Conservation (phyloP, 2,888 invertebrate genomes). For the Listrodromus nycthemerus region DNA sequence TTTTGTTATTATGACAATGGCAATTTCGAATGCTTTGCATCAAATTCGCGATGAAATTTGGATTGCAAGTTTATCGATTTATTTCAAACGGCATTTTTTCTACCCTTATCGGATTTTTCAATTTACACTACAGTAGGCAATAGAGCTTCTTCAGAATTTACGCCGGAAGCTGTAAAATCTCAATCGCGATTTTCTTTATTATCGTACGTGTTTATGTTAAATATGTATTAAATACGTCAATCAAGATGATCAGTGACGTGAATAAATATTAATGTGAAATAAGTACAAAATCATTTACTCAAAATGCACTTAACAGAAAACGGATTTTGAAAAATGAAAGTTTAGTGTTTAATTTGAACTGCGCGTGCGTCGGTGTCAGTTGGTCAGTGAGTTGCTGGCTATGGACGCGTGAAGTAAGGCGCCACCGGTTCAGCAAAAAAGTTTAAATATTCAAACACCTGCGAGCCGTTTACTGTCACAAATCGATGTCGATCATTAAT, state of each 20-base stretch:
- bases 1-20: no score
- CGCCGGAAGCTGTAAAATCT: not conserved
- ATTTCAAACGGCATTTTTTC: not conserved
- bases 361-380: not conserved
- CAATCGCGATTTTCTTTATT: not conserved
- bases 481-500: not conserved
- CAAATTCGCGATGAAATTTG: no score
- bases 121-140: not conserved
- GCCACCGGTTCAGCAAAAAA: not conserved
- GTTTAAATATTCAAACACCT: not conserved
- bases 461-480: not conserved
- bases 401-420: not conserved
- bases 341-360: not conserved
- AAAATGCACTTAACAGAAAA: not conserved
- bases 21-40: no score
- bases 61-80: no score
- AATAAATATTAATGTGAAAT: not conserved
- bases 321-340: not conserved
- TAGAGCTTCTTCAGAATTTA: not conserved
- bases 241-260: not conserved
- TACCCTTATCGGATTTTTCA: not conserved
- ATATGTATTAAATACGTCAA: not conserved
- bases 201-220: no score
- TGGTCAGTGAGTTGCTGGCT: not conserved
- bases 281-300: not conserved